Base-by-base conservation (phyloP, 2,113 vertebrate genomes). In the Stigmatopora argus region DNA sequence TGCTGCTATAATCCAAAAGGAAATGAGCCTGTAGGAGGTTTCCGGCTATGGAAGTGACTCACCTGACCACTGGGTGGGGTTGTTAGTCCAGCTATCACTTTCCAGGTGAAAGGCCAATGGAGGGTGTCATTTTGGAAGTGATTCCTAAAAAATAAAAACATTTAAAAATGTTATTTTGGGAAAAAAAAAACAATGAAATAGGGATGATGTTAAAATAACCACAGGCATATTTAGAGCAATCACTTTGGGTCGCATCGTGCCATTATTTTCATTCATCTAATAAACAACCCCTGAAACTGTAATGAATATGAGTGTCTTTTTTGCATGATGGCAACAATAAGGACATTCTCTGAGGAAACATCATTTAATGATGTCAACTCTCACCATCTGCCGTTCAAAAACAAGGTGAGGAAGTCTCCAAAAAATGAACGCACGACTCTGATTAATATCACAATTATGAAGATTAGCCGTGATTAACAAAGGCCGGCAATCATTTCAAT, bases 31-130 rank as follows among this genome's bases (percentile, higher is more conserved):
- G 4, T 15, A 66, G 58, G 41, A 17, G 53, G 34, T 58, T 41
- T 66, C 23, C 49, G 55, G 38, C 48, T 49, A 57, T 53, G 48
- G 68, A 74, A 46, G 52, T 87, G 79, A 79, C 78, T 69, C 73
- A 80, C 83, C 82, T 85, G 80, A 78, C 86, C 86, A 88, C 86
- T 85, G 78, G 85, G 83, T 84, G 86, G 86, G 75, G 85, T 82
- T 83, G 83, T 88, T 81, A 73, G 82, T 83, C 86, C 83, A 88
- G 77, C 72, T 81, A 85, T 88, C 58, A 44, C 65, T 34, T 35
- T 31, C 55, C 77, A 85, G 86, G 85, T 87, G 83, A 85, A 81
- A 84, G 85, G 83, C 77, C 82, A 84, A 26, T 38, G 12, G 46
- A 51, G 19, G 45, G 55, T 45, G 34, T 18, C 41, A 41, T 60